Evolutionary conservation across 2,113 vertebrate species (phyloP).

Genomic region (Anthoscopus minutus): DNA sequence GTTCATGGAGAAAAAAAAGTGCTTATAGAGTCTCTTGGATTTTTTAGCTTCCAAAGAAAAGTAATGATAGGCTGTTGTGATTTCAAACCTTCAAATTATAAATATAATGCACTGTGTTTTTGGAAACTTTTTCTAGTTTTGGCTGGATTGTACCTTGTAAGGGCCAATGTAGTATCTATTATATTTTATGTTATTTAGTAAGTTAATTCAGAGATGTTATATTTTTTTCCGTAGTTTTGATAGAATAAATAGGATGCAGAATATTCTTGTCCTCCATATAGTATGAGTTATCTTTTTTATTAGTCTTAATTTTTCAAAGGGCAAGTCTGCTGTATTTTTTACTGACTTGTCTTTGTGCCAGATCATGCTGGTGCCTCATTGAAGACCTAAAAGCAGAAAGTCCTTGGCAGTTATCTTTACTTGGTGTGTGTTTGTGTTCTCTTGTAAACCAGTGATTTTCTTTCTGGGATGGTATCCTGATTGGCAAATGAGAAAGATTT

Average conservation of each 20-base stretch:
- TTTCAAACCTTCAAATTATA: neutral
- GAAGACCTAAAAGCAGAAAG: neutral
- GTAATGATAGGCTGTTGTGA: neutral
- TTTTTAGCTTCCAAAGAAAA: neutral
- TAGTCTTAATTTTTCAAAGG: neutral
- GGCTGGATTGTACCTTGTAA: neutral
- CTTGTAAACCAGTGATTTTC: neutral
- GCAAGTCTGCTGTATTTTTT: neutral
- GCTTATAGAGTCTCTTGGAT: neutral
- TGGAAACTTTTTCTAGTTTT: neutral
- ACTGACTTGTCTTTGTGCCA: neutral
- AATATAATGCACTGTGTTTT: neutral
- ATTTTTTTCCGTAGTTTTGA: neutral
- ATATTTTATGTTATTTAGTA: neutral
- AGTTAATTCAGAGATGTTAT: neutral
- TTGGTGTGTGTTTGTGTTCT: neutral
- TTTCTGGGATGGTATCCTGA: neutral
- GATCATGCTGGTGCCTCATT: neutral
- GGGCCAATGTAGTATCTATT: neutral
- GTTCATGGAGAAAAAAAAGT: neutral
- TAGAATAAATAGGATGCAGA: neutral
- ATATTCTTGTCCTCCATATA: neutral
- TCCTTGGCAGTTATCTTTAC: neutral
- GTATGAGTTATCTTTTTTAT: neutral
- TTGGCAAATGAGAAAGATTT: neutral